These are phyloP conservation scores for Glyphotaelius pellucidus DNA, from an alignment of 2,888 invertebrate species.

Conservation along the genomic window DNA sequence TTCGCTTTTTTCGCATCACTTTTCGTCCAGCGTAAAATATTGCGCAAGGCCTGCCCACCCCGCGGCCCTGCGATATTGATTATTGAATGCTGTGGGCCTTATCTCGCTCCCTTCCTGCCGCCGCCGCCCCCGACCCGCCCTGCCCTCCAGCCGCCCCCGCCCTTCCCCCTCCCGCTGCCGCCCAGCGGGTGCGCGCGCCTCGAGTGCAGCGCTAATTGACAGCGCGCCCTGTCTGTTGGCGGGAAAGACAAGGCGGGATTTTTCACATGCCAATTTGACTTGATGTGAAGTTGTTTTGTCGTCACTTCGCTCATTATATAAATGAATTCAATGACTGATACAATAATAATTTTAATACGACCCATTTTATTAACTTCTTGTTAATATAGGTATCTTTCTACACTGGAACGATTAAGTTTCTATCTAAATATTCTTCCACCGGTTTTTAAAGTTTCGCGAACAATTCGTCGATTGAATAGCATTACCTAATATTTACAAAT, in stretches of 20 bases:
- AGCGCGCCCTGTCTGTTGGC: constrained; percentile 30
- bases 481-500: background rate
- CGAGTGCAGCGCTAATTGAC: constrained; percentile 51
- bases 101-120: constrained; percentile 46
- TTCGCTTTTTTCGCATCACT: constrained; percentile 62
- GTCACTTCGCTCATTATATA: background rate
- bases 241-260: constrained; percentile 36
- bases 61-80: constrained; percentile 69
- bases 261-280: constrained; percentile 39
- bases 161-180: background rate
- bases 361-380: too few species aligned
- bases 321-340: background rate
- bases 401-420: too few species aligned
- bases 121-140: constrained; percentile 37
- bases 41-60: constrained; percentile 67
- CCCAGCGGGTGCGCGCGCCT: constrained; percentile 43
- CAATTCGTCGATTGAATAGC: background rate
- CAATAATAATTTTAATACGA: too few species aligned
- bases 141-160: constrained; percentile 4
- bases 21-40: constrained; percentile 63
- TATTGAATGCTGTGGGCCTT: constrained; percentile 64
- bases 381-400: too few species aligned
- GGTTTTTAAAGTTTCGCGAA: background rate
- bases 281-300: background rate
- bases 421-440: too few species aligned